Evolutionary conservation across 2,797 vertebrate genomes (phyloP).

Genomic region (Hyperoplus lanceolatus): DNA sequence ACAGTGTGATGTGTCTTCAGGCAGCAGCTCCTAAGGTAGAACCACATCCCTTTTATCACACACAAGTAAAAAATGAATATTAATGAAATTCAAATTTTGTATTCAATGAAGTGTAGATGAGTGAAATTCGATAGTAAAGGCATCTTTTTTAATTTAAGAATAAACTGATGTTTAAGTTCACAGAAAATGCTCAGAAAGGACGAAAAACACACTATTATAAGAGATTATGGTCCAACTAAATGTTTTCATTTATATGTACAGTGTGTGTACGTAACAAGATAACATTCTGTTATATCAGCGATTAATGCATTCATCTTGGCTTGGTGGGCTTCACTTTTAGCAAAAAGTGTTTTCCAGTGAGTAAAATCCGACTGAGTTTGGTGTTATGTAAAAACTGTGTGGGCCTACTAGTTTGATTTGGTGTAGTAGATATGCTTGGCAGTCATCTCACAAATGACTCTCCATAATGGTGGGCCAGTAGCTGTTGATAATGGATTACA

Average conservation of each 20-base stretch:
- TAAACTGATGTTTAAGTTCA: not conserved
- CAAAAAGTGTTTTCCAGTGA: constrained; percentile 5
- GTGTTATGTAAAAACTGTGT: constrained; percentile 34
- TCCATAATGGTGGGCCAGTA: constrained; percentile 21
- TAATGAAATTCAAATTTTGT: not conserved
- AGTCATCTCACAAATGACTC: constrained; percentile 28
- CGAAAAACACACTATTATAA: not conserved
- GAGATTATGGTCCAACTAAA: not conserved
- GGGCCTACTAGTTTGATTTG: constrained; percentile 41
- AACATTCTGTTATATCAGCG: not conserved
- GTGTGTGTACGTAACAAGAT: not conserved
- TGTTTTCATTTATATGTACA: not conserved
- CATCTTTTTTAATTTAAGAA: not conserved
- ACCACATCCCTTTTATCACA: constrained; percentile 9
- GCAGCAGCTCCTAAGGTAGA: not conserved
- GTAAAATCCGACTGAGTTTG: constrained; percentile 18
- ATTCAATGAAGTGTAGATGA: not conserved
- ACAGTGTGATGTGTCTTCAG: not conserved
- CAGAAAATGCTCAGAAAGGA: not conserved
- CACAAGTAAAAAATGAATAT: constrained; percentile 1
- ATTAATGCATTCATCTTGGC: not conserved
- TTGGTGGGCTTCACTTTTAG: not conserved
- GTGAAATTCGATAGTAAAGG: constrained; percentile 2
- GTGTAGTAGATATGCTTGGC: constrained; percentile 41
- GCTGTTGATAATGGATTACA: constrained; percentile 30